Evolutionary conservation across 2,888 invertebrate species (phyloP).

Genomic region (Temnothorax ravouxi): DNA sequence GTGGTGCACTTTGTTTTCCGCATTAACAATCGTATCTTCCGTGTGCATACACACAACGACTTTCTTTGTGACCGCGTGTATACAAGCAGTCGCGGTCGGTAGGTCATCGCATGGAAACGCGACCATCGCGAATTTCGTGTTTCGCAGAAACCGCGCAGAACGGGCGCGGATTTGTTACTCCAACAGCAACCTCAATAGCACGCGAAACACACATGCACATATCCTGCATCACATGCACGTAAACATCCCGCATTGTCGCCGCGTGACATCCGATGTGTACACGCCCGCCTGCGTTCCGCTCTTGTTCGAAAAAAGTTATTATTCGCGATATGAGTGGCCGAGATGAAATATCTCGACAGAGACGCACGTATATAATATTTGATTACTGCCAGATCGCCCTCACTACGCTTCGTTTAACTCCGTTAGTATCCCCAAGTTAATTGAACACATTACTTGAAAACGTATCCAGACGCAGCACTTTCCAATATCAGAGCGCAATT

Average conservation of each 20-base stretch:
- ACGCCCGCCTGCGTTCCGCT: slow-evolving; percentile 43
- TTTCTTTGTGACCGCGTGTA: slow-evolving; percentile 25
- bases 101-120: slow-evolving; percentile 14
- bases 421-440: slow-evolving; percentile 17
- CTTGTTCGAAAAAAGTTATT: slow-evolving; percentile 35
- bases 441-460: slow-evolving; percentile 19
- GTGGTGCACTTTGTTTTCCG: slow-evolving; percentile 34
- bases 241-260: slow-evolving; percentile 36
- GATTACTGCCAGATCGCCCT: slow-evolving; percentile 1
- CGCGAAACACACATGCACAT: background rate
- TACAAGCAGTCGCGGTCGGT: background rate
- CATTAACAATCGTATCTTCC: slow-evolving; percentile 32
- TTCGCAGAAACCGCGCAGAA: background rate
- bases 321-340: slow-evolving; percentile 40
- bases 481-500: background rate
- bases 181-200: slow-evolving; percentile 40
- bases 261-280: slow-evolving; percentile 50
- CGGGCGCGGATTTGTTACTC: slow-evolving; percentile 31
- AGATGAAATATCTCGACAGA: slow-evolving; percentile 44
- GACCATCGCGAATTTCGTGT: slow-evolving; percentile 33
- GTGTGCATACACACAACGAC: background rate
- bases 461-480: background rate
- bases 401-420: background rate
- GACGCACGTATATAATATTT: slow-evolving; percentile 16
- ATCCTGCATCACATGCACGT: background rate